Percentiles rank a stretch among this genome's conserved stretches.
Evolutionary conservation across 2,888 invertebrate species (phyloP).

Genomic region (Lucinisca nassula): DNA sequence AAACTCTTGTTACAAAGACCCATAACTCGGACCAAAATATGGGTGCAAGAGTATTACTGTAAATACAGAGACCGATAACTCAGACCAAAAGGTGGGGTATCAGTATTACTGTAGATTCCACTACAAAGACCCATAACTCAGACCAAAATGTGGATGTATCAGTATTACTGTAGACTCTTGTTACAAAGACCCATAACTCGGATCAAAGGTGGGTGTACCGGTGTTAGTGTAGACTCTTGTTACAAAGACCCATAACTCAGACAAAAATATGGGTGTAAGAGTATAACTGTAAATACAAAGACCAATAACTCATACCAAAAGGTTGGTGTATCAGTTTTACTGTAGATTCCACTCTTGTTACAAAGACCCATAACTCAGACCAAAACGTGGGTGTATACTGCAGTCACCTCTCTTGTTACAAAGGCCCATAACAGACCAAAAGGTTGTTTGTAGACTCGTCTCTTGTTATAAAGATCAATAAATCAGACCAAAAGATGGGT

Average conservation of each 20-base stretch:
- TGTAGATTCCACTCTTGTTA: slow-evolving; percentile 90
- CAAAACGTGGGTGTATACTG: slow-evolving; percentile 75
- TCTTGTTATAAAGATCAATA: no score
- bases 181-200: no score
- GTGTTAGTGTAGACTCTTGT: slow-evolving; percentile 91
- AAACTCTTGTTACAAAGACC: slow-evolving; percentile 88
- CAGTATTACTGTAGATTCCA: no score
- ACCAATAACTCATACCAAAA: slow-evolving; percentile 73
- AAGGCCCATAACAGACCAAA: no score
- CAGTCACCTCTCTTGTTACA: no score
- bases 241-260: slow-evolving; percentile 70
- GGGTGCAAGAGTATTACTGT: neutral
- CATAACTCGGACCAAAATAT: slow-evolving; percentile 77
- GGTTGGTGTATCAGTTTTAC: slow-evolving; percentile 90
- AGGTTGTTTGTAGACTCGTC: no score
- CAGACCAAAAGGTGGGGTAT: no score
- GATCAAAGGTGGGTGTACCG: slow-evolving; percentile 90
- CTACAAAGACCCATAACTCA: no score
- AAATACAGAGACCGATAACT: no score
- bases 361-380: slow-evolving; percentile 70
- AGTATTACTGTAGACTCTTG: no score
- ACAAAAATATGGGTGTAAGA: slow-evolving; percentile 74
- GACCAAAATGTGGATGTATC: no score
- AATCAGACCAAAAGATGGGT: no score
- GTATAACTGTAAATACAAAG: slow-evolving; percentile 90